Conservation (phyloP, 2,797 vertebrate species). For the Typhlichthys eigenmanni region DNA sequence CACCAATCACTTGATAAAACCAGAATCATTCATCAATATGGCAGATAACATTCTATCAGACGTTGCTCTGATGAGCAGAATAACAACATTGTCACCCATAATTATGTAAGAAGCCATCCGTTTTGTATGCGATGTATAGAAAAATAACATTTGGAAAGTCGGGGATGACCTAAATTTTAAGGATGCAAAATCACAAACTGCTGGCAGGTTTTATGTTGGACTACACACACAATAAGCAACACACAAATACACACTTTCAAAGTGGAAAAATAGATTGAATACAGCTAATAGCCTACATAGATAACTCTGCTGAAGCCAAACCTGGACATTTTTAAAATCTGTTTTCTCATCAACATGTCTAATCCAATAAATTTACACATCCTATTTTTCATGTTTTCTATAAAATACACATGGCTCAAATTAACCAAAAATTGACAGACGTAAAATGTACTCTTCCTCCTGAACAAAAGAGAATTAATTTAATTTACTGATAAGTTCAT, state of each 20-base stretch:
- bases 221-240: constrained; percentile 50
- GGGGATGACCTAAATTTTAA: constrained; percentile 56
- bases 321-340: constrained; percentile 68
- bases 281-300: constrained; percentile 58
- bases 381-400: constrained; percentile 71
- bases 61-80: constrained; percentile 24
- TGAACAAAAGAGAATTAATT: constrained; percentile 57
- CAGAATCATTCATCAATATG: constrained; percentile 24
- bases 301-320: constrained; percentile 59
- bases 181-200: constrained; percentile 45
- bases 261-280: constrained; percentile 76
- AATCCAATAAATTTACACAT: constrained; percentile 69
- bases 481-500: constrained; percentile 34
- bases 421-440: constrained; percentile 66
- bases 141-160: constrained; percentile 75
- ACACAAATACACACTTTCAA: constrained; percentile 64
- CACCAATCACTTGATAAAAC: constrained; percentile 25
- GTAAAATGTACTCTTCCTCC: constrained; percentile 63
- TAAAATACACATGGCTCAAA: constrained; percentile 80
- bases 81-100: constrained; percentile 51
- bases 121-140: constrained; percentile 57
- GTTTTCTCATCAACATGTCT: constrained; percentile 60
- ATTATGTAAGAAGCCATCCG: constrained; percentile 50
- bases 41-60: constrained; percentile 24
- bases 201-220: constrained; percentile 49